Conservation (phyloP, 2,797 vertebrate genomes). For the Sebastes vulpes region DNA sequence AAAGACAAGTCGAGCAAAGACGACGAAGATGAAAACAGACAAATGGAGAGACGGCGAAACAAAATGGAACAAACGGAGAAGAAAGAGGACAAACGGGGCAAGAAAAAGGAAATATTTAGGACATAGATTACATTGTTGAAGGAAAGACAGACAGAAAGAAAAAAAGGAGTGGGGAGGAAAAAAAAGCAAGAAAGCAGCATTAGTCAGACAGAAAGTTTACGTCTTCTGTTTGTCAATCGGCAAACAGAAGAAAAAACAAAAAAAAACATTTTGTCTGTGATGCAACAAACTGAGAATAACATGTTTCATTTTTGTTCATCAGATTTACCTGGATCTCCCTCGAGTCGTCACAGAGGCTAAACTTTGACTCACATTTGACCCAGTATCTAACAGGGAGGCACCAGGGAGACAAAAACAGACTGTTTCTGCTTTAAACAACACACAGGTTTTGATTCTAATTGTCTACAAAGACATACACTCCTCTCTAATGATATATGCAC, state of each 20-base stretch:
- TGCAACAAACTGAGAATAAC: conserved; percentile 60
- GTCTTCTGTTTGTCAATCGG: conserved; percentile 11
- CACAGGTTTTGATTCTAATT: neutral
- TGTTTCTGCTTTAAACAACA: neutral
- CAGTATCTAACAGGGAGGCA: neutral
- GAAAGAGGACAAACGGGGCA: neutral
- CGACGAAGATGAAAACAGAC: neutral
- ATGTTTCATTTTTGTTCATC: neutral
- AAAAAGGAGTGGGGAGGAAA: neutral
- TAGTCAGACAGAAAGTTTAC: conserved; percentile 50
- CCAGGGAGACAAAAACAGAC: neutral
- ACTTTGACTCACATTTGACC: neutral
- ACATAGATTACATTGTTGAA: conserved; percentile 21
- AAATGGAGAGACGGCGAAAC: neutral
- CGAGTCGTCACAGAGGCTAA: neutral
- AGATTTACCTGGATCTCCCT: neutral
- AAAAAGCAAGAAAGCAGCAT: conserved; percentile 72
- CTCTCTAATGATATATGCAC: neutral
- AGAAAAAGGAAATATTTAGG: conserved; percentile 33
- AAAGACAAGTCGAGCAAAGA: neutral
- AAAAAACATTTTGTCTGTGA: conserved; percentile 69
- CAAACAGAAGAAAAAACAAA: conserved; percentile 27
- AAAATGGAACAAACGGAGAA: neutral
- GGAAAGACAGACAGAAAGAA: conserved; percentile 1
- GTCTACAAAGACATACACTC: neutral